phyloP scores from a whole-genome alignment of 2,113 vertebrate genomes.

The Haemorhous mexicanus region DNA sequence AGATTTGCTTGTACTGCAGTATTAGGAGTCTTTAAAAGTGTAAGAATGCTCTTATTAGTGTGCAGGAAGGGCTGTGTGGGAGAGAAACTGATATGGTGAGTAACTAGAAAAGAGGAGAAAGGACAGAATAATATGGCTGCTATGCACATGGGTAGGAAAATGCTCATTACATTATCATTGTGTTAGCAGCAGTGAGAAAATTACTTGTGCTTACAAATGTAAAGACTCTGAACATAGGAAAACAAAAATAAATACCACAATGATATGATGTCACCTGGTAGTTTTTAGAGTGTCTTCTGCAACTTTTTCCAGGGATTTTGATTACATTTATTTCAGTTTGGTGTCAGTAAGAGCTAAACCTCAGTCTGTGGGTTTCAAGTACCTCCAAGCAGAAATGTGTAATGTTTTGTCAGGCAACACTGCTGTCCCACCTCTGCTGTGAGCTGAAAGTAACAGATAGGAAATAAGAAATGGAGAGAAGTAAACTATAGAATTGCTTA shows the following conservation, averaged over 20 bases:
- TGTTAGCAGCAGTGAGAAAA: neutral
- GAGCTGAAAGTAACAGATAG: neutral
- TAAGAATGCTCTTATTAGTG: neutral
- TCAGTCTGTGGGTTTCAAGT: neutral
- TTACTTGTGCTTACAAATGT: neutral
- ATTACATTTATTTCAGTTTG: neutral
- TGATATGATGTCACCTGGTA: neutral
- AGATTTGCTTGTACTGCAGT: neutral
- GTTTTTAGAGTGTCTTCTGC: neutral
- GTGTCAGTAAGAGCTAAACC: neutral
- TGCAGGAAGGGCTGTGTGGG: neutral
- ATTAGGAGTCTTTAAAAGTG: neutral
- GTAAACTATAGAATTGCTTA: neutral
- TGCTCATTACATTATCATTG: neutral
- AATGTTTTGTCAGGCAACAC: neutral
- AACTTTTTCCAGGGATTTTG: neutral
- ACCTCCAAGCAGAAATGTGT: neutral
- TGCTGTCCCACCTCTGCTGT: neutral
- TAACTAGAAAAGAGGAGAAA: neutral
- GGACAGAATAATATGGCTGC: neutral
- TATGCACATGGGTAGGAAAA: neutral
- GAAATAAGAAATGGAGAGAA: neutral
- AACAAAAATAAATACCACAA: neutral
- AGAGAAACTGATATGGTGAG: neutral
- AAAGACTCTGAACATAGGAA: neutral